Evolutionary conservation across 2,113 vertebrate species (phyloP).

Genomic region (Myrmecophaga tridactyla): DNA sequence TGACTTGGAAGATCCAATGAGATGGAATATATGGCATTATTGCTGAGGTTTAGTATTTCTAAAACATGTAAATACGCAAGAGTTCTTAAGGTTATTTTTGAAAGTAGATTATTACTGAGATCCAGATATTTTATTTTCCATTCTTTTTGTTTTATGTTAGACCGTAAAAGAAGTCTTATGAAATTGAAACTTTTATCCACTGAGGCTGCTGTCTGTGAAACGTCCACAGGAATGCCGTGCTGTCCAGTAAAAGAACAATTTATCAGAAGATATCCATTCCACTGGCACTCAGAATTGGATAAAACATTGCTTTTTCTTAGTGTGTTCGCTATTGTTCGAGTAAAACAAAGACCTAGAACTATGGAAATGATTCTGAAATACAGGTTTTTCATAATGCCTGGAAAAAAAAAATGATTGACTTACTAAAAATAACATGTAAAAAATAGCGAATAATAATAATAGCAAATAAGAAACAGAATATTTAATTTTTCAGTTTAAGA

Average conservation of each 20-base stretch:
- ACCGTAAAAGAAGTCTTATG: slow-evolving; percentile 42
- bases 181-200: slow-evolving; percentile 56
- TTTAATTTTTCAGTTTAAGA: slow-evolving; percentile 30
- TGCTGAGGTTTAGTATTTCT: slow-evolving; percentile 78
- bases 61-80: slow-evolving; percentile 53
- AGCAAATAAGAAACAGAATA: slow-evolving; percentile 14
- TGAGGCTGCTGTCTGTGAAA: not conserved
- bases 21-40: slow-evolving; percentile 67
- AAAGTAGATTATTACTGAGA: slow-evolving; percentile 76
- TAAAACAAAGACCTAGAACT: slow-evolving; percentile 61
- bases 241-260: slow-evolving; percentile 73
- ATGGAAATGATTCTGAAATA: slow-evolving; percentile 54
- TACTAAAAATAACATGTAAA: slow-evolving; percentile 26
- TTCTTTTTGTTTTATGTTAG: not conserved
- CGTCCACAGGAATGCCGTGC: not conserved
- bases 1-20: not conserved
- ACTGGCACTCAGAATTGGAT: not conserved
- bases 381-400: slow-evolving; percentile 76
- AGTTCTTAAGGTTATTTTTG: slow-evolving; percentile 63
- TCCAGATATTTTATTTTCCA: slow-evolving; percentile 74
- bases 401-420: slow-evolving; percentile 19
- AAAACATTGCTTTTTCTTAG: not conserved
- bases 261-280: slow-evolving; percentile 52
- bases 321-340: slow-evolving; percentile 49
- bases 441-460: too few relatives aligned